phyloP scores from a whole-genome alignment of 2,113 vertebrate species.

The Motacilla alba region DNA sequence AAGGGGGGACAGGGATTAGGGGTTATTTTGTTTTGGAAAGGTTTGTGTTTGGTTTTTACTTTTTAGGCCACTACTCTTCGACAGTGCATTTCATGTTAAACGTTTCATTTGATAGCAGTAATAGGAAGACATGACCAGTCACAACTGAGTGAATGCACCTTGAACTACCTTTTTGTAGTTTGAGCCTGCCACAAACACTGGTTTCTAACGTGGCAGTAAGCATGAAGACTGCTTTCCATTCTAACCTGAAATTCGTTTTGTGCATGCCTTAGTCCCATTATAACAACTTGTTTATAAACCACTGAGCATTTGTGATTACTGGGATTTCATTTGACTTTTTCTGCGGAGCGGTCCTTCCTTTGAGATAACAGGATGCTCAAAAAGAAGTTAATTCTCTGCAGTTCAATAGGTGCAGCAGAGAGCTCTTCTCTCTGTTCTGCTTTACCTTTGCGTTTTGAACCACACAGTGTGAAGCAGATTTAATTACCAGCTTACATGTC shows the following conservation, averaged over 20 bases:
- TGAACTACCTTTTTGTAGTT: background rate
- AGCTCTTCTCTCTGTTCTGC: background rate
- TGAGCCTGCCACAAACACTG: background rate
- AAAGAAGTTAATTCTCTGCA: constrained; percentile 7
- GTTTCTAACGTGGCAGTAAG: background rate
- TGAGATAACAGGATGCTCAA: background rate
- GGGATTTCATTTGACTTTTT: background rate
- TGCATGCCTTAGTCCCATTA: background rate
- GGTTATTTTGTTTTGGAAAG: background rate
- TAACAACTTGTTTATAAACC: background rate
- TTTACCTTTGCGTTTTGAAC: constrained; percentile 43
- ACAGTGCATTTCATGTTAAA: background rate
- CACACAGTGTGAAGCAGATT: constrained; percentile 14
- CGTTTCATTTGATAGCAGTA: background rate
- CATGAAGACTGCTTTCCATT: background rate
- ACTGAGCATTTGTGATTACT: background rate
- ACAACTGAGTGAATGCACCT: background rate
- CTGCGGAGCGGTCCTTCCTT: background rate
- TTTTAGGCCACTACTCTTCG: background rate
- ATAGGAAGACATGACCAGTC: background rate
- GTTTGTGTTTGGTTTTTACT: background rate
- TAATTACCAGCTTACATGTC: constrained; percentile 19
- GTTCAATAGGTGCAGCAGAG: constrained; percentile 16
- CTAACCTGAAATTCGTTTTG: background rate
- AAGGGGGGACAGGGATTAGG: accelerated